Percentiles rank a stretch among this genome's conserved stretches.
These are phyloP conservation scores for Lepidochitona cinerea DNA, from an alignment of 2,888 invertebrate genomes.

Conservation along the genomic window DNA sequence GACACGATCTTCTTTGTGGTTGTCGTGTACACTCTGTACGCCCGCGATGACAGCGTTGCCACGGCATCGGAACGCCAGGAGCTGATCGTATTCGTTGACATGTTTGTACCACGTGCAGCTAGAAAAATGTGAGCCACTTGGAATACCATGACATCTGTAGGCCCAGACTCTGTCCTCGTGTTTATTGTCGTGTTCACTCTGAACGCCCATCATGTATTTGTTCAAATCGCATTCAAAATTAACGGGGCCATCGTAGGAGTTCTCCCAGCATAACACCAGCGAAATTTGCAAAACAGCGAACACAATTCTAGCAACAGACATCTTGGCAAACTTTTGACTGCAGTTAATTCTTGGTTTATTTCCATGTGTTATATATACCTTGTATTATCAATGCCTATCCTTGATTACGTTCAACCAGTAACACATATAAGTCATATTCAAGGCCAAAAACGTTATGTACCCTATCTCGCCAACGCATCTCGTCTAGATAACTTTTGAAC, in stretches of 20 bases:
- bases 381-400: no score
- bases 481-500: no score
- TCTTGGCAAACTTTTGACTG: no score
- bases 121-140: not conserved
- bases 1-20: not conserved
- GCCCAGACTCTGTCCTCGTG: not conserved
- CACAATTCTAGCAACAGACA: no score
- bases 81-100: not conserved
- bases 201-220: not conserved
- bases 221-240: not conserved
- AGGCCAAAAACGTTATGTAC: no score
- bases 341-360: no score
- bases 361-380: no score
- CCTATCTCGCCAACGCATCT: no score
- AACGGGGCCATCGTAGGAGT: not conserved
- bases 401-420: no score
- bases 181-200: not conserved
- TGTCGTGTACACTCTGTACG: not conserved
- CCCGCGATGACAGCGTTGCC: not conserved
- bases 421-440: no score
- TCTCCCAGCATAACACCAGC: not conserved
- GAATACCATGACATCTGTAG: not conserved
- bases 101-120: not conserved
- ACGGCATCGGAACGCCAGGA: not conserved
- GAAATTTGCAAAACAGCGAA: not conserved